A percentile compares a stretch with the other conserved stretches of the same genome.
Evolutionary conservation across 37 sponge, comb jelly and placozoan species (phyloP).

Genomic region (Corticium candelabrum): DNA sequence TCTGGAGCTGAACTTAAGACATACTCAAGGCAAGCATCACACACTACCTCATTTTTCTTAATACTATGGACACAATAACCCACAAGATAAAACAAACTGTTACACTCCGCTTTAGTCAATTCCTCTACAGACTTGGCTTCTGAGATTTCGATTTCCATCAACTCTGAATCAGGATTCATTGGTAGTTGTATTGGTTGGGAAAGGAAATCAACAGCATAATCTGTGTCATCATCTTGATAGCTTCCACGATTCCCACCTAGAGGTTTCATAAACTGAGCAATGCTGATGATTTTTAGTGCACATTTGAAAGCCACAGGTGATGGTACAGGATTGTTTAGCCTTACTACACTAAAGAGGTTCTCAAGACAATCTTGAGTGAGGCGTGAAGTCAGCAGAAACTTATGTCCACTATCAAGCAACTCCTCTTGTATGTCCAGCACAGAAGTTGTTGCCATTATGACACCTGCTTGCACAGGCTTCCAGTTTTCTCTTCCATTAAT

Average conservation of each 20-base stretch:
- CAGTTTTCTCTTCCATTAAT: not conserved
- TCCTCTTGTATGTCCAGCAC: not conserved
- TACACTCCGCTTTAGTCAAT: too few species aligned
- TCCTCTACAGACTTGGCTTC: too few species aligned
- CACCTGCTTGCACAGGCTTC: not conserved
- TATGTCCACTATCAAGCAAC: not conserved
- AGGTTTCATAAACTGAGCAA: not conserved
- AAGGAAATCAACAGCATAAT: not conserved
- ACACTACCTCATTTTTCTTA: too few species aligned
- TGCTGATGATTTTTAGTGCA: not conserved
- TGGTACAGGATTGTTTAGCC: not conserved
- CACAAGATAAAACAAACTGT: too few species aligned
- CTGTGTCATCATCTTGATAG: not conserved
- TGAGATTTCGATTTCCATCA: too few species aligned
- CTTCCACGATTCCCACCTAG: not conserved
- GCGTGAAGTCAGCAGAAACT: not conserved
- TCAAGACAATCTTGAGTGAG: not conserved
- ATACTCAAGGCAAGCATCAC: too few species aligned
- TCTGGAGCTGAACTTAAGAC: too few species aligned
- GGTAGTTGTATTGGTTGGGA: not conserved
- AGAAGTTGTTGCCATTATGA: not conserved
- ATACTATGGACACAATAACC: too few species aligned
- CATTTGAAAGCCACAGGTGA: not conserved
- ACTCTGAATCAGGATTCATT: too few species aligned
- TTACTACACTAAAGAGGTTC: not conserved